Evolutionary conservation across 1,140 invertebrate species (phyloP).

Genomic region (Homalodisca vitripennis): DNA sequence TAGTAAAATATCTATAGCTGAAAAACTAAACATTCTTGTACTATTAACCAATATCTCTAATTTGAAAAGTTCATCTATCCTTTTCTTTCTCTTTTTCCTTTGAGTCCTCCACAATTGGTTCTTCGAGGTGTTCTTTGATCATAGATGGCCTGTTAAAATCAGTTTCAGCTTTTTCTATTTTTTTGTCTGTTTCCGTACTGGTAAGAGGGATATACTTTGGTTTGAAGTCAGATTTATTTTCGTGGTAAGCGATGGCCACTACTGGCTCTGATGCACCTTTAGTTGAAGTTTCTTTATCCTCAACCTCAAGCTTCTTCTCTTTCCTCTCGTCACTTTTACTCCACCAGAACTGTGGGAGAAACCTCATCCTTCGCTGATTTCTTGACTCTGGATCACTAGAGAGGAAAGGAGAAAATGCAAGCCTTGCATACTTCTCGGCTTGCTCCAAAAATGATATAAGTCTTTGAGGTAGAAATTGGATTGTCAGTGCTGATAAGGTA

Average conservation of each 20-base stretch:
- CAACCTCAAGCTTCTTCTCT: not conserved
- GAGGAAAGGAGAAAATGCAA: conserved; percentile 42
- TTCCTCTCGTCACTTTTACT: not conserved
- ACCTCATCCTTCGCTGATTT: conserved; percentile 31
- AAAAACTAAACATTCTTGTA: not conserved
- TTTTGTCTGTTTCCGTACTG: not conserved
- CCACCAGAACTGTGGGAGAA: conserved; percentile 30
- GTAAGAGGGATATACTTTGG: conserved; percentile 28
- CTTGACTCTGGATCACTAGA: conserved; percentile 24
- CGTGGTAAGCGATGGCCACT: conserved; percentile 17
- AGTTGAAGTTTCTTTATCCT: not conserved
- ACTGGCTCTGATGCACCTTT: not conserved
- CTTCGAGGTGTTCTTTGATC: conserved; percentile 25
- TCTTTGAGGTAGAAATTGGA: conserved; percentile 74
- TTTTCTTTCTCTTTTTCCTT: not conserved
- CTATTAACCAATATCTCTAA: not conserved
- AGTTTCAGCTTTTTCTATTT: conserved; percentile 11
- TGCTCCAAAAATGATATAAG: conserved; percentile 74
- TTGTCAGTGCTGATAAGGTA: conserved; percentile 50
- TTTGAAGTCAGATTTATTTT: conserved; percentile 19
- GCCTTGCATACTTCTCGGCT: conserved; percentile 70
- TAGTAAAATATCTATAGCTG: not conserved
- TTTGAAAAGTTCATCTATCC: not conserved
- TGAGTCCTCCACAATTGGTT: conserved; percentile 14
- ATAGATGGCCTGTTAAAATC: conserved; percentile 23